Base-by-base conservation (phyloP, 2,888 invertebrate genomes). In the Luperina testacea region DNA sequence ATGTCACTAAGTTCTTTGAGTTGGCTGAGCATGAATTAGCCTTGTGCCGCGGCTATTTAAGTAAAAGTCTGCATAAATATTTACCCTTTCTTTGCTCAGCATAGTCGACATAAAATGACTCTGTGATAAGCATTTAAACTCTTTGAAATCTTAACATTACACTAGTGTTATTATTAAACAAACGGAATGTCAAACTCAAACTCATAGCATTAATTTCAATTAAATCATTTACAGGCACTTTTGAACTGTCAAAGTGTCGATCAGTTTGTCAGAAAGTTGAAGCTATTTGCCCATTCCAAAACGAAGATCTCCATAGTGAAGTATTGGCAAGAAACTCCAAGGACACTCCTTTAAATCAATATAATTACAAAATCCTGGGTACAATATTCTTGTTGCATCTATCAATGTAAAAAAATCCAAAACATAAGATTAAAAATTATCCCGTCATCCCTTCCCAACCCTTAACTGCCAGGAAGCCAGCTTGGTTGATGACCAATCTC, bases 1-100 rank as follows among this genome's bases (percentile, higher is more conserved):
- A 59, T 63, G 71, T 63, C 82, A 71, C 77, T 76, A 51, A 27
- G 61, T 73, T 61, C 59, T 72, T 72, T 70, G 69, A 64, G 69
- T 61, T 72, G 32, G 51, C 61, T 82, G 27, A 42, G 64, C 48
- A 67, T 63, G 78, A 81, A 77, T 68, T 72, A 68, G 67, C 71
- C 24, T 67, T 42, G 61, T 63, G n/a, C n/a, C n/a, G n/a, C 48
- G 15, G 57, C 20, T 48, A 17, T 61, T 65, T 51, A 15, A 51
- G 42, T 65, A 24, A 51, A 75, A 82, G 9, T 27, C n/a, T 38
- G 17, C 17, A 64, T 70, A 80, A n/a, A 63, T 53, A 53, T 53
- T 65, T 27, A 73, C n/a, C 20, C 17, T 27, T 79, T 53, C 20
- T 72, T 57, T 80, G 32, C 38, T 27, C 6, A 51, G 20, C 6